Evolutionary conservation across 2,888 invertebrate genomes (phyloP), one percentile per base, ranked within the genome.

Genomic region (Luperina nickerlii): DNA sequence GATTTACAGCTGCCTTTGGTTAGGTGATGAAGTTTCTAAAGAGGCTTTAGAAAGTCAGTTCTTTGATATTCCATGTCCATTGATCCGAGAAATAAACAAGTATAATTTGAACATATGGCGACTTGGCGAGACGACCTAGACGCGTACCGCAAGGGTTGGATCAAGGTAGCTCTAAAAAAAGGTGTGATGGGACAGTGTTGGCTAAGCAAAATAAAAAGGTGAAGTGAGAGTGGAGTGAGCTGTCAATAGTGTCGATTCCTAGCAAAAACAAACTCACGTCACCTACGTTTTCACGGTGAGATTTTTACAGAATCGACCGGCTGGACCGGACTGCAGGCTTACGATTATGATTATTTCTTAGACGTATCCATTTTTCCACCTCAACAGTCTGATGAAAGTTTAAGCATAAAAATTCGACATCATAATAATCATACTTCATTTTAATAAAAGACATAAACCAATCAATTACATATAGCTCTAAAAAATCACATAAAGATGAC

Each of bases 401-500:
- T 24, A 15, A 42, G 18, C 38, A 42, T 5, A 18, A 6, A 51
- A 54, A 54, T n/a, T 27, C 42, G 13, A 38, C 1, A 51, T 38
- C 7, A 3, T 45, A 27, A 65, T 71, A 38, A 32, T n/a, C n/a
- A 57, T 45, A 48, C 20, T 2, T 45, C 13, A 80, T 71, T 69
- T 45, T n/a, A 68, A 54, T 54, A 54, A 32, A 71, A 57, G 0
- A 4, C 18, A 62, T 42, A 18, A 74, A 24, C 13, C 45, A 62
- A 82, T 82, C 51, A 27, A 69, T 65, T 68, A 42, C 32, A 65
- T 38, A 48, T 4, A 45, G 27, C 27, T 38, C 8, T n/a, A 38
- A 74, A 74, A 71, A 86, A 76, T 68, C 48, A 65, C 71, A 67
- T 11, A 74, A 27, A 66, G 48, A 74, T 78, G 68, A 79, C 84